Evolutionary conservation across 64 coral and sea anemone genomes (phyloP).

Genomic region (Montipora foliosa): DNA sequence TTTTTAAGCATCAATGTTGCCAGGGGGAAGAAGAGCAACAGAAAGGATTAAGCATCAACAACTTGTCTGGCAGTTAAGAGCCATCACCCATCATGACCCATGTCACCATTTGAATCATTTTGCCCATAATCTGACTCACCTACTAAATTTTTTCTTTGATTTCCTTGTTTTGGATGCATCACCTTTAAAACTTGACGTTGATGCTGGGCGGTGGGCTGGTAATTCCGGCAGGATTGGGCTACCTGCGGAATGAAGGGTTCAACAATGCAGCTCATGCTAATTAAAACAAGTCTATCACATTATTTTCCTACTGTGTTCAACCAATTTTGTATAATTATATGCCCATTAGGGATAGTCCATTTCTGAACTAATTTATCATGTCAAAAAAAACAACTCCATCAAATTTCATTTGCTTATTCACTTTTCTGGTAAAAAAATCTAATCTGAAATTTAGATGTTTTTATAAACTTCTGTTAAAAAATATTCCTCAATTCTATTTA

Average conservation of each 20-base stretch:
- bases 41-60: too few relatives aligned
- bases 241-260: slow-evolving; percentile 52
- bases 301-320: too few relatives aligned
- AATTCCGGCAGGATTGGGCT: slow-evolving; percentile 78
- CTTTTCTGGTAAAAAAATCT: too few relatives aligned
- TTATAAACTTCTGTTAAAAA: too few relatives aligned
- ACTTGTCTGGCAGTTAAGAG: too few relatives aligned
- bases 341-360: not conserved
- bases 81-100: not conserved
- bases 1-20: too few relatives aligned
- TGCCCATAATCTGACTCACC: slow-evolving; percentile 5
- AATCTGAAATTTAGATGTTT: too few relatives aligned
- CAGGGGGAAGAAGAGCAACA: too few relatives aligned
- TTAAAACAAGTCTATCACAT: not conserved
- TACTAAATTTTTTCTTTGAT: slow-evolving; percentile 78
- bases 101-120: not conserved
- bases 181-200: slow-evolving; percentile 63
- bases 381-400: too few relatives aligned
- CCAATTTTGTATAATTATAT: not conserved
- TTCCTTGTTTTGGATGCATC: slow-evolving; percentile 58
- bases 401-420: too few relatives aligned
- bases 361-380: too few relatives aligned
- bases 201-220: slow-evolving; percentile 43
- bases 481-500: too few relatives aligned
- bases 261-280: slow-evolving; percentile 30